Base-by-base conservation (phyloP, 2,113 vertebrate genomes). In the Protobothrops flavoviridis region DNA sequence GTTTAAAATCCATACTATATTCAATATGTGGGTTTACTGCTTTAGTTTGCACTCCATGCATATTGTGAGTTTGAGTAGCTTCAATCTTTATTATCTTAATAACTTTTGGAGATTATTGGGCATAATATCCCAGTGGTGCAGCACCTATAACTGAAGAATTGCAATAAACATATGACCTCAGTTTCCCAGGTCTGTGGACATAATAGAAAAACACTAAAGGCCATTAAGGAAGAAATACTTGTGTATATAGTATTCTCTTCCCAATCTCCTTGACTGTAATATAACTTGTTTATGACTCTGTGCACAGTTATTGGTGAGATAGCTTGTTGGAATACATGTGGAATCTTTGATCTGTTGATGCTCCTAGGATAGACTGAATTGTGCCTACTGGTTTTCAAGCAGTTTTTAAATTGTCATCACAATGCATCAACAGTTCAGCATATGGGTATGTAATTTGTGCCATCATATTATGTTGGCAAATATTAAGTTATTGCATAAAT, bases 401-500 rank as follows among this genome's bases (percentile, higher is more conserved):
- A 94, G 90, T 8, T 94, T 97, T 97, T 96, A 87, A 94, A 33
- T 96, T 91, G 0, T 93, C 95, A 96, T 93, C 89, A 53, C 95
- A 95, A 96, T 96, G 94, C 97, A 96, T 97, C 96, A 96, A 97
- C 43, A 50, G 97, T 98, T 97, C 97, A 93, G 90, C 95, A 97
- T 97, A 93, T 93, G 91, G 95, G 95, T 97, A 97, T 97, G 96
- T 93, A 94, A 97, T 98, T 98, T 98, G 95, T 97, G 98, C 96
- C 97, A 98, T 97, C 97, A 97, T 95, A 97, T 95, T 98, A 97
- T 97, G 97, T 98, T 98, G 97, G 97, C 98, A 97, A 97, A 98
- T 98, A 97, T 96, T 98, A 98, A 98, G 98, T 98, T 98, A 98
- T 98, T 98, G 97, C 97, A 96, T 98, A 97, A 96, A 97, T 96